These are phyloP conservation scores for Parauchenoglanis punctatus DNA, from an alignment of 2,797 vertebrate species.

Conservation along the genomic window DNA sequence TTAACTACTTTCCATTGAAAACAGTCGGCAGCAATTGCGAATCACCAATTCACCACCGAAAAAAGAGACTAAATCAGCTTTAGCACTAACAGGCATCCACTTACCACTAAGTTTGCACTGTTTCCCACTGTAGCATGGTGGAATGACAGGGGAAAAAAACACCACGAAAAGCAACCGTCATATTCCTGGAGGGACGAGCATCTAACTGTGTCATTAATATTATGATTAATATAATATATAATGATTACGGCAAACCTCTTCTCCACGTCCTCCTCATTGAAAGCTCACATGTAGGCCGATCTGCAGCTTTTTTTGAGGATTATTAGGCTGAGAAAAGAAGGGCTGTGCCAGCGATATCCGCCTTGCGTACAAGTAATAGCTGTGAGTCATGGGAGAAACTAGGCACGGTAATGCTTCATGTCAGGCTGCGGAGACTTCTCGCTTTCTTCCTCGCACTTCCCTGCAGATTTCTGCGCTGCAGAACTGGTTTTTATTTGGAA, in stretches of 20 bases:
- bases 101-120: constrained; percentile 15
- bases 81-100: constrained; percentile 9
- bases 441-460: constrained; percentile 49
- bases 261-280: background rate
- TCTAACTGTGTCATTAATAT: constrained; percentile 40
- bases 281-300: constrained; percentile 35
- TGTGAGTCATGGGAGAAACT: constrained; percentile 57
- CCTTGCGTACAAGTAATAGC: constrained; percentile 56
- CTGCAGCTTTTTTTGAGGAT: constrained; percentile 4
- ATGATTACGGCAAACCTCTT: constrained; percentile 15
- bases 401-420: constrained; percentile 65
- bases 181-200: constrained; percentile 11
- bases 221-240: no score
- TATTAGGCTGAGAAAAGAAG: constrained; percentile 37
- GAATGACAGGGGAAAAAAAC: background rate
- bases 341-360: constrained; percentile 39
- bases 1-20: background rate
- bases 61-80: background rate
- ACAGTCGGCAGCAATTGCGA: background rate
- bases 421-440: constrained; percentile 49
- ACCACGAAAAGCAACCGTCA: constrained; percentile 10
- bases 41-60: background rate
- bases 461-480: constrained; percentile 48
- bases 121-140: background rate
- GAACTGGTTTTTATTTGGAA: constrained; percentile 65